Base-by-base conservation (phyloP, 2,113 vertebrate genomes). In the Forbesichthys agassizii region DNA sequence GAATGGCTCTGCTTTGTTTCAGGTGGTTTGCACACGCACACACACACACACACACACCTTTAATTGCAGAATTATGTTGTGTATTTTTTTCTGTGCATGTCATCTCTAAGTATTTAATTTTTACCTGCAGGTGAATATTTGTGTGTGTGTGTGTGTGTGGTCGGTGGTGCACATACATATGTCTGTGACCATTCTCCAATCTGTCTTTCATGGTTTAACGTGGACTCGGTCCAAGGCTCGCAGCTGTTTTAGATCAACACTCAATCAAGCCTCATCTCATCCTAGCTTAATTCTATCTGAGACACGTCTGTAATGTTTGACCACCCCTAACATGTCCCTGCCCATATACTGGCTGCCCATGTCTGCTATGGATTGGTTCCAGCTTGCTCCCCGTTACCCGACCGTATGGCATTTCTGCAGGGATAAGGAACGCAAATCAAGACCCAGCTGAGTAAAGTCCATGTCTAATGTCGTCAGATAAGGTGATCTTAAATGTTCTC, bases 171-270 rank as follows among this genome's bases (percentile, higher is more conserved):
- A 48, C 9, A 33, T 66, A 61, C 42, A 6, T 11, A 14, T 72
- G 71, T 82, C 74, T 69, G 61, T 1, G 74, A 78, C 77, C 46
- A 66, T 78, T 86, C 81, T 69, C 83, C 90, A 91, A 84, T 84
- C 88, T 85, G 86, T 89, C 84, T 88, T 86, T 91, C 83, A 85
- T 84, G 87, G 79, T 59, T 54, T 74, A 74, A 86, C 52, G 73
- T 80, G 86, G 89, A 82, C 71, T 66, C 76, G 57, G 70, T 80
- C 84, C 86, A 88, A 88, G 61, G 74, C 71, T 63, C 73, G 89
- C 80, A 84, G 89, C 84, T 92, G 88, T 70, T 92, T 92, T 88
- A 78, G 75, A 92, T 94, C 91, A 93, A 89, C 89, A 83, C 83
- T 86, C 85, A 90, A 92, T 92, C 92, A 90, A 12, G 49, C 86